Evolutionary conservation across 2,113 vertebrate genomes (phyloP).

Genomic region (Australoheros scitulus): DNA sequence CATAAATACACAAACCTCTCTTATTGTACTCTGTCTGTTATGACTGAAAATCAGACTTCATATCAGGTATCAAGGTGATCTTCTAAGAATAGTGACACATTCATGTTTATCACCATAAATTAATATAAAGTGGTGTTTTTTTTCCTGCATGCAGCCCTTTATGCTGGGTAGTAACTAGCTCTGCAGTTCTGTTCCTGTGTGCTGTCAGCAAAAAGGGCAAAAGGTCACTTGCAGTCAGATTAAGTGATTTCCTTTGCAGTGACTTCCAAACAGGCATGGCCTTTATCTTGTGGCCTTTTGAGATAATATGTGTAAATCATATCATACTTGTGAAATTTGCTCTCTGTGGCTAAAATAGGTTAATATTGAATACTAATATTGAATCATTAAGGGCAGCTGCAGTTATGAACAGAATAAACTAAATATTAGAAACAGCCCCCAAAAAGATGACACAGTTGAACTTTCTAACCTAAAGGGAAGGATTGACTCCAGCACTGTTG

Average conservation of each 20-base stretch:
- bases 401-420: neutral
- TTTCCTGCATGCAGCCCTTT: neutral
- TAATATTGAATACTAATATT: neutral
- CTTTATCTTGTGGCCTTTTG: neutral
- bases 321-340: neutral
- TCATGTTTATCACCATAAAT: neutral
- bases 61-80: neutral
- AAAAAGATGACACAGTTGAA: neutral
- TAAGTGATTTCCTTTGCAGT: neutral
- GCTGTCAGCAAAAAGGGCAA: neutral
- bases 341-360: neutral
- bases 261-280: neutral
- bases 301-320: neutral
- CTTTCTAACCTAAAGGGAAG: neutral
- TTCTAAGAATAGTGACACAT: neutral
- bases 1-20: conserved; percentile 60
- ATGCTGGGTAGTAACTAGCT: neutral
- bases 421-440: neutral
- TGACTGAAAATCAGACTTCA: conserved; percentile 14
- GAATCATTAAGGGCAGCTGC: neutral
- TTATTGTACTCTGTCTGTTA: conserved; percentile 9
- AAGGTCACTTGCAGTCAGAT: neutral
- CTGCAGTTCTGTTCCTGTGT: neutral
- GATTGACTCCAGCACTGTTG: neutral
- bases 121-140: neutral